phyloP scores from a whole-genome alignment of 2,888 invertebrate genomes.

The Dryomyza anilis region DNA sequence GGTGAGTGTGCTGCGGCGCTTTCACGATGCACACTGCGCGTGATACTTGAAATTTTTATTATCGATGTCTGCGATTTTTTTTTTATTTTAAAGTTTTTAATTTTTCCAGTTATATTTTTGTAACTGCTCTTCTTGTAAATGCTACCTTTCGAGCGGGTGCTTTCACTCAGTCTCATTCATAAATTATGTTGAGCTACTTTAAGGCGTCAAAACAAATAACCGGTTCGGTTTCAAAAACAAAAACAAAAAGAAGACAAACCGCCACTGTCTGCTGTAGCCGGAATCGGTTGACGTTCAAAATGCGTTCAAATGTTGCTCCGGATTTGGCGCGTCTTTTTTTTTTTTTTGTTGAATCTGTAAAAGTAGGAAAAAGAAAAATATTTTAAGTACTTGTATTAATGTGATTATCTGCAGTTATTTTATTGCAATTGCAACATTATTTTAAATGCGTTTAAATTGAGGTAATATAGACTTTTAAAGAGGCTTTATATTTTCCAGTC shows the following conservation, averaged over 20 bases:
- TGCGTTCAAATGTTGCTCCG: not conserved
- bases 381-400: no score
- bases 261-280: not conserved
- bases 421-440: no score
- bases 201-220: not conserved
- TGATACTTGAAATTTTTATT: not conserved
- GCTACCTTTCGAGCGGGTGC: not conserved
- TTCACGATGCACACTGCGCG: no score
- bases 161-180: constrained; percentile 5
- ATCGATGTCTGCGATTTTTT: not conserved
- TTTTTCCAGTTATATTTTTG: not conserved
- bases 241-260: constrained; percentile 5
- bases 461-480: no score
- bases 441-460: no score
- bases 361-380: no score
- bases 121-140: not conserved
- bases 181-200: not conserved
- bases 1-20: no score
- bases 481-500: no score
- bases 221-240: not conserved
- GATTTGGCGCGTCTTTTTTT: not conserved
- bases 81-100: not conserved
- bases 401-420: no score
- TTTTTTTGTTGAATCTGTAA: no score
- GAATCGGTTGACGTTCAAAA: not conserved